A percentile compares a stretch with the other conserved stretches of the same genome.
phyloP scores from a whole-genome alignment of 1,140 invertebrate species.

The Papilio helenus region DNA sequence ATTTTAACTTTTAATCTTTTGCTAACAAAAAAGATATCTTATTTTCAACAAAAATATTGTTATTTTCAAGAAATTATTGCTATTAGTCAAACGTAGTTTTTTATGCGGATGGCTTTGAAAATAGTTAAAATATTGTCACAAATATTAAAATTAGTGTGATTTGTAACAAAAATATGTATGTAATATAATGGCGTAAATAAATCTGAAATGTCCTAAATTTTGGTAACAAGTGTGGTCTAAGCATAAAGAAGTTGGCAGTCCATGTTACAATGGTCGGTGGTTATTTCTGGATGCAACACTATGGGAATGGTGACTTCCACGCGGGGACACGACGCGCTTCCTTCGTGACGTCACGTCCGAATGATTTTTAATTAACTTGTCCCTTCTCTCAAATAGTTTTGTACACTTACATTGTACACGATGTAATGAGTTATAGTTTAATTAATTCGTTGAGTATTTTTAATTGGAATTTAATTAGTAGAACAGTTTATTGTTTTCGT shows the following conservation, averaged over 20 bases:
- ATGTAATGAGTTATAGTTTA: background rate
- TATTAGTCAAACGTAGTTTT: too few species aligned
- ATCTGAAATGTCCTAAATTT: background rate
- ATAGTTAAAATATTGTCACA: too few species aligned
- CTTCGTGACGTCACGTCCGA: constrained; percentile 73
- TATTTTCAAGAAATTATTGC: too few species aligned
- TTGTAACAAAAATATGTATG: background rate
- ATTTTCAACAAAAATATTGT: too few species aligned
- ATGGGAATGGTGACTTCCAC: constrained; percentile 75
- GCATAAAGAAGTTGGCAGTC: constrained; percentile 23
- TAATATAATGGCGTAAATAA: background rate
- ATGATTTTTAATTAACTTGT: constrained; percentile 36
- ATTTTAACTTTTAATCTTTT: background rate
- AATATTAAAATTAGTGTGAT: too few species aligned
- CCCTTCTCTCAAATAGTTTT: constrained; percentile 24
- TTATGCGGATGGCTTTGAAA: too few species aligned
- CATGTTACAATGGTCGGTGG: constrained; percentile 44
- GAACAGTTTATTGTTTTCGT: too few species aligned
- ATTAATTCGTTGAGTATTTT: background rate
- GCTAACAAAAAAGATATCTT: background rate
- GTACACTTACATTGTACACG: background rate
- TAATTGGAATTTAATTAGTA: too few species aligned
- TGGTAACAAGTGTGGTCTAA: background rate
- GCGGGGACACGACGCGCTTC: constrained; percentile 69
- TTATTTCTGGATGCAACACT: constrained; percentile 67